phyloP scores from a whole-genome alignment of 1,140 invertebrate species.

The Lycorma delicatula region DNA sequence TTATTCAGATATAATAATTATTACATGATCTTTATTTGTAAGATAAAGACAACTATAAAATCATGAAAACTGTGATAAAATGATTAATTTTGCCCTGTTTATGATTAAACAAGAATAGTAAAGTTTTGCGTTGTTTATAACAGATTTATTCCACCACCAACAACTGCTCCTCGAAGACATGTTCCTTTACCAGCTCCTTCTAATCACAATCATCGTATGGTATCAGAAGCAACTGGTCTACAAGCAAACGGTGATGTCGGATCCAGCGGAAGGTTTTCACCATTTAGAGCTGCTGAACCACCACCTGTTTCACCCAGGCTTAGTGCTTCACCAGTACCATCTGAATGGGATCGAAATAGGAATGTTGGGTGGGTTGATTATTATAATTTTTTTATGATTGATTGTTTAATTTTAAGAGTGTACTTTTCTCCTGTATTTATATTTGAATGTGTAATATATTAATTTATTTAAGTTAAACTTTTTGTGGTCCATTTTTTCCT shows the following conservation, averaged over 20 bases:
- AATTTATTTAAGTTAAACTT: no score
- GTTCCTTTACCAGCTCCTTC: slow-evolving; percentile 26
- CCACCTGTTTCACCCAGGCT: slow-evolving; percentile 11
- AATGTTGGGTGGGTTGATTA: slow-evolving; percentile 2
- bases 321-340: not conserved
- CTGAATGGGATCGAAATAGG: slow-evolving; percentile 14
- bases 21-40: no score
- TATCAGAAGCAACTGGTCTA: not conserved
- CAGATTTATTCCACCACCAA: slow-evolving; percentile 28
- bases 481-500: no score
- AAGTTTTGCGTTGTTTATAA: slow-evolving; percentile 7
- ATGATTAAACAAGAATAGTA: not conserved
- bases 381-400: no score
- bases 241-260: not conserved
- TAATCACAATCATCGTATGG: slow-evolving; percentile 13
- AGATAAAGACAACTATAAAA: no score
- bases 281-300: slow-evolving; percentile 10
- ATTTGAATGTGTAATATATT: no score
- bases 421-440: no score
- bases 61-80: no score
- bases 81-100: not conserved
- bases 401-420: no score
- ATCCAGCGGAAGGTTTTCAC: slow-evolving; percentile 12
- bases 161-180: slow-evolving; percentile 26
- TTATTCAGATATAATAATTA: no score